Evolutionary conservation across 2,797 vertebrate genomes (phyloP).

Genomic region (Mastacembelus armatus): DNA sequence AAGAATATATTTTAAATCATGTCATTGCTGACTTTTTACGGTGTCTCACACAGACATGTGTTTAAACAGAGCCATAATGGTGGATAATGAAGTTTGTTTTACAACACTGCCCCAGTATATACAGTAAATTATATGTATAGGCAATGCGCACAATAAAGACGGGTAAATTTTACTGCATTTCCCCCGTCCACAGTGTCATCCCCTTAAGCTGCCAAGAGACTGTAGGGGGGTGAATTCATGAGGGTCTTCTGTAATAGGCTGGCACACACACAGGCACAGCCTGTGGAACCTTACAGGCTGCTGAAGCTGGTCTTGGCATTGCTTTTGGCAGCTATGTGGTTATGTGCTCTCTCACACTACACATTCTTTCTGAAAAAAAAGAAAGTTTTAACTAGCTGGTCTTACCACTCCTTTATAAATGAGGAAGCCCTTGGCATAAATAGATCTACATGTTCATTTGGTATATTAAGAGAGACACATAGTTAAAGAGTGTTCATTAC

Average conservation of each 20-base stretch:
- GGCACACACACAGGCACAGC: constrained; percentile 73
- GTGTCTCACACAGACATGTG: constrained; percentile 29
- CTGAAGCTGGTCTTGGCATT: constrained; percentile 78
- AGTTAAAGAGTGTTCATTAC: constrained; percentile 99
- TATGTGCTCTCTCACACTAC: constrained; percentile 84
- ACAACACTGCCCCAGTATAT: constrained; percentile 54
- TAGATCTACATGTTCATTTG: constrained; percentile 96
- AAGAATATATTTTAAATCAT: constrained; percentile 15
- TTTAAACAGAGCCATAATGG: constrained; percentile 69
- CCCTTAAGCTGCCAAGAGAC: constrained; percentile 74
- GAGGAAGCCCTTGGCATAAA: constrained; percentile 92
- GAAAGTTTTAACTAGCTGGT: constrained; percentile 90
- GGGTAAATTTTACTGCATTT: constrained; percentile 66
- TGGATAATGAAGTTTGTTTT: constrained; percentile 76
- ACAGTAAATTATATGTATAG: constrained; percentile 59
- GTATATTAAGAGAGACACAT: constrained; percentile 96
- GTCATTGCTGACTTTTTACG: constrained; percentile 37
- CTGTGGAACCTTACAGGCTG: constrained; percentile 76
- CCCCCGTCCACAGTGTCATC: constrained; percentile 61
- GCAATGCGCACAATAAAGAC: constrained; percentile 56
- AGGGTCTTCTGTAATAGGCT: constrained; percentile 79
- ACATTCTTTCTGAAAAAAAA: constrained; percentile 78
- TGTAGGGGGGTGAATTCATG: constrained; percentile 74
- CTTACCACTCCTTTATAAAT: constrained; percentile 90
- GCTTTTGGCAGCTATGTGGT: constrained; percentile 80